These are phyloP conservation scores for Cylloceria caligata DNA, from an alignment of 2,888 invertebrate genomes.

Conservation along the genomic window DNA sequence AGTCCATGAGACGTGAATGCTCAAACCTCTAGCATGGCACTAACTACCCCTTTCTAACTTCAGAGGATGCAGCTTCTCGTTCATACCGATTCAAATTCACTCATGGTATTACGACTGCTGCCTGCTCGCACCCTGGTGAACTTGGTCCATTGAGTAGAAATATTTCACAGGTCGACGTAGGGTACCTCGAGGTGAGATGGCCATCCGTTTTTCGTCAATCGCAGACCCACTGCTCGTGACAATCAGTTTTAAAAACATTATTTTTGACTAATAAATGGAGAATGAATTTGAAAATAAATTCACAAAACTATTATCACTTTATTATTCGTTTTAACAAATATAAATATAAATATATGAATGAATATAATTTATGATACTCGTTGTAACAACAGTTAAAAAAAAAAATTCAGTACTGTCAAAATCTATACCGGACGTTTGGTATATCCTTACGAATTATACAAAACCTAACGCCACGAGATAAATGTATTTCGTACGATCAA, in stretches of 20 bases:
- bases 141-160: slow-evolving; percentile 72
- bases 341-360: no score
- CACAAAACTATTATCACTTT: not conserved
- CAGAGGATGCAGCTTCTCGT: slow-evolving; percentile 17
- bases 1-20: slow-evolving; percentile 76
- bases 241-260: not conserved
- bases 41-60: slow-evolving; percentile 58
- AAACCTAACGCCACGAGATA: no score
- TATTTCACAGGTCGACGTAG: slow-evolving; percentile 64
- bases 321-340: not conserved
- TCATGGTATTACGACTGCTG: slow-evolving; percentile 39
- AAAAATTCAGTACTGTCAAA: no score
- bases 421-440: no score
- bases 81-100: not conserved
- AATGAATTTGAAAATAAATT: not conserved
- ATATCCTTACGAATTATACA: no score
- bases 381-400: not conserved
- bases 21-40: slow-evolving; percentile 61
- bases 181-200: not conserved
- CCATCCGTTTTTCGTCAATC: not conserved
- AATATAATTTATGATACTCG: no score
- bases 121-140: slow-evolving; percentile 66
- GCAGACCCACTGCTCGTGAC: not conserved
- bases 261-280: not conserved
- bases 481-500: not conserved